phyloP scores from a whole-genome alignment of 2,888 invertebrate genomes.

The Nesidiocoris tenuis region DNA sequence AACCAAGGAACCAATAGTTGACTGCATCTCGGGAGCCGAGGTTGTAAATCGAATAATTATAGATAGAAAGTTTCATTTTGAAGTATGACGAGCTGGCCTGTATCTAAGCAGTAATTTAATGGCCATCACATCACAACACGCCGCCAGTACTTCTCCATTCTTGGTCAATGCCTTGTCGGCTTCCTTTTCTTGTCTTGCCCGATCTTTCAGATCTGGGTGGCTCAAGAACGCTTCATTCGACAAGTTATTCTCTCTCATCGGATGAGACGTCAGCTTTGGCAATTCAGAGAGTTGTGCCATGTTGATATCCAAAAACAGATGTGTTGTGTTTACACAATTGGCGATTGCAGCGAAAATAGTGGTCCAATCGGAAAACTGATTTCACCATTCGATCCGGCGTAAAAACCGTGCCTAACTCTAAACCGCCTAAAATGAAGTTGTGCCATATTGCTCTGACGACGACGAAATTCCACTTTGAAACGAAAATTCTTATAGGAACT shows the following conservation, averaged over 20 bases:
- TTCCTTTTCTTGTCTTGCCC: slow-evolving; percentile 14
- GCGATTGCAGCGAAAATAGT: too few relatives aligned
- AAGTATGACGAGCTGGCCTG: background rate
- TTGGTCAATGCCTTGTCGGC: slow-evolving; percentile 1
- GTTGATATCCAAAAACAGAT: too few relatives aligned
- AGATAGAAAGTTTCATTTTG: slow-evolving; percentile 17
- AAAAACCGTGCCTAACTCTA: too few relatives aligned
- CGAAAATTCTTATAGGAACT: too few relatives aligned
- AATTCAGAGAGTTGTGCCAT: too few relatives aligned
- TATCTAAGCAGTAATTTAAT: slow-evolving; percentile 3
- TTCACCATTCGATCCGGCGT: too few relatives aligned
- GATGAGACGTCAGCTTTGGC: too few relatives aligned
- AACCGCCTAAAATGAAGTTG: too few relatives aligned
- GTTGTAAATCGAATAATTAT: slow-evolving; percentile 34
- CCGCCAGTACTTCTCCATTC: background rate
- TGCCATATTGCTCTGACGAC: too few relatives aligned
- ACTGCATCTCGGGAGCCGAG: slow-evolving; percentile 20
- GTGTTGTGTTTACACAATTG: too few relatives aligned
- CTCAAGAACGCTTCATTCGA: background rate
- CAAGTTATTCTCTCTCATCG: slow-evolving; percentile 23
- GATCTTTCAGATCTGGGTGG: slow-evolving; percentile 4
- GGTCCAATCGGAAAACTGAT: too few relatives aligned
- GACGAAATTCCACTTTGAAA: too few relatives aligned
- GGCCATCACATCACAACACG: slow-evolving; percentile 16
- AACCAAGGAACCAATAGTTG: slow-evolving; percentile 39